phyloP scores from a whole-genome alignment of 2,113 vertebrate genomes.

The Hemiprocne comata region DNA sequence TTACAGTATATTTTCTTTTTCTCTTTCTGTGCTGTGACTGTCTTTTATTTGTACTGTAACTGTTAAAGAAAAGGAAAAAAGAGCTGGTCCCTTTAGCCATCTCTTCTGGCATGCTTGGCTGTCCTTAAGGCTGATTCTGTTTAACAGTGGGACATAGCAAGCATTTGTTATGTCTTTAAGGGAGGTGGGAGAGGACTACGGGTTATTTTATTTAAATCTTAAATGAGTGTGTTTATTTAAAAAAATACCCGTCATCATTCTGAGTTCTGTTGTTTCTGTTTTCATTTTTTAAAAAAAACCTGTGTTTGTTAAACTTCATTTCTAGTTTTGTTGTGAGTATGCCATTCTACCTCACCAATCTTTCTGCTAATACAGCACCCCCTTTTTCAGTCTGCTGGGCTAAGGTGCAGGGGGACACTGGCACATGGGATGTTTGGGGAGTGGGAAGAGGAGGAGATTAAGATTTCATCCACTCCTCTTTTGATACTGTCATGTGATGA shows the following conservation, averaged over 20 bases:
- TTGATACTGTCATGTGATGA: neutral
- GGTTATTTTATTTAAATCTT: neutral
- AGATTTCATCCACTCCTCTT: neutral
- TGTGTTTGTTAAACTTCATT: constrained; percentile 63
- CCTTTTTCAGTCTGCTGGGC: constrained; percentile 83
- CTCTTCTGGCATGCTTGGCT: constrained; percentile 76
- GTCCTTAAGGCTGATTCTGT: constrained; percentile 8
- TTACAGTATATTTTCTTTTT: neutral
- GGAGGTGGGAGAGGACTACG: constrained; percentile 15
- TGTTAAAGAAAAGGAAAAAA: constrained; percentile 54
- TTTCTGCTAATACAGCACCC: constrained; percentile 74
- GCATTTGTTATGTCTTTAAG: constrained; percentile 23
- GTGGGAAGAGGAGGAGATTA: neutral
- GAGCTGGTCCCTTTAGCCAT: constrained; percentile 82
- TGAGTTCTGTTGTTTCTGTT: constrained; percentile 64
- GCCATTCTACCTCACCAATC: constrained; percentile 75
- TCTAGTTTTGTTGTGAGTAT: constrained; percentile 66
- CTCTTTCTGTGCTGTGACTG: constrained; percentile 4
- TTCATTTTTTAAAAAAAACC: neutral
- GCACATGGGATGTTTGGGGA: neutral
- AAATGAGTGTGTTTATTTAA: constrained; percentile 35
- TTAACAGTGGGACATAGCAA: constrained; percentile 18
- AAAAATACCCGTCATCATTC: constrained; percentile 18
- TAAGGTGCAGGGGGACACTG: constrained; percentile 44
- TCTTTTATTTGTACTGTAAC: constrained; percentile 26